Evolutionary conservation across 2,113 vertebrate species (phyloP), one percentile per base, ranked within the genome.

Genomic region (Dasyornis broadbenti): DNA sequence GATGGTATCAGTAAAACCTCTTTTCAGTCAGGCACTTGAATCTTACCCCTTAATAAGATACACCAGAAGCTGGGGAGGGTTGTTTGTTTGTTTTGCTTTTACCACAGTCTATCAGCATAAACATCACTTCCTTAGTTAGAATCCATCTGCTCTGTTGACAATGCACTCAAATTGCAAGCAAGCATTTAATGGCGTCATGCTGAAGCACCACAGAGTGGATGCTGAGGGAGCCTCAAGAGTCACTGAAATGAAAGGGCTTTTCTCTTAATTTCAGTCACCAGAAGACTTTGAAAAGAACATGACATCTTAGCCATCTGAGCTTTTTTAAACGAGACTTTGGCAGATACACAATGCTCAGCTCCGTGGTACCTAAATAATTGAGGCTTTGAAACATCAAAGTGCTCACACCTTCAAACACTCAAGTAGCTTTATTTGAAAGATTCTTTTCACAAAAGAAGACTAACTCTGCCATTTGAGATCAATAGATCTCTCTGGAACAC

Each of bases 331-430:
- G 56, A 93, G 97, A 83, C 91, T 95, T 95, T 96, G 97, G 96
- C 97, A 97, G 95, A 96, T 82, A 72, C 89, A 97, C 94, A 97
- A 97, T 97, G 91, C 94, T 96, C 92, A 90, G 91, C 95, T 96
- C 90, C 94, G 94, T 96, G 96, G 95, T 98, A 97, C 97, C 97
- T 97, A 97, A 97, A 98, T 98, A 98, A 98, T 92, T 98, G 95
- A 98, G 93, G 76, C 96, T 98, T 98, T 98, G 97, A 98, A 97
- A 97, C 95, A 98, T 98, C 97, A 98, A 98, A 98, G 97, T 92
- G 73, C 86, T 95, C 94, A 96, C 83, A 98, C 94, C 97, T 98
- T 98, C 98, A 98, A 98, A 98, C 68, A 83, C 82, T 97, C 93
- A 96, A 97, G 94, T 96, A 98, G 95, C 68, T 97, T 97, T 97